Conservation (phyloP, 2,797 vertebrate species). For the Phalloptychus januarius region DNA sequence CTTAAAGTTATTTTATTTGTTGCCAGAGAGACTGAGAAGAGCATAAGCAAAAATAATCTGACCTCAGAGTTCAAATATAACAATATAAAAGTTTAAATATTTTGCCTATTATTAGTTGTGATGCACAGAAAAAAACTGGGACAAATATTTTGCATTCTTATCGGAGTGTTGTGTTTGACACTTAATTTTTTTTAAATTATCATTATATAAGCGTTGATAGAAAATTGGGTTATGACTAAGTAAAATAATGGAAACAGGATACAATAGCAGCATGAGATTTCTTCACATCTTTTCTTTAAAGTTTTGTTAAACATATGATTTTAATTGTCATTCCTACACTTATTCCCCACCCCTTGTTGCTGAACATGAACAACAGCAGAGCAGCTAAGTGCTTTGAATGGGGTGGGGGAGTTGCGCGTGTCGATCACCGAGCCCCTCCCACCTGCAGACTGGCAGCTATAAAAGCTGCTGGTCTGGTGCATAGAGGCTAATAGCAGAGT, state of each 20-base stretch:
- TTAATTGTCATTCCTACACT: conserved; percentile 6
- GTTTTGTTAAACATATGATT: conserved; percentile 3
- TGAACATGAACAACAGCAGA: conserved; percentile 31
- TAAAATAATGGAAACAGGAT: conserved; percentile 21
- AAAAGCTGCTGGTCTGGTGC: conserved; percentile 77
- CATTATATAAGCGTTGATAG: conserved; percentile 4
- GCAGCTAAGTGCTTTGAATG: conserved; percentile 19
- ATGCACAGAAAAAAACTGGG: conserved; percentile 17
- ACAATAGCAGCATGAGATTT: neutral
- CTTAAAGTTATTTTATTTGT: conserved; percentile 49
- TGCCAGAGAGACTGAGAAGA: conserved; percentile 24
- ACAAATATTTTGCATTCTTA: conserved; percentile 12
- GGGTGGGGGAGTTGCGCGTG: conserved; percentile 51
- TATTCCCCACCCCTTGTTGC: conserved; percentile 19
- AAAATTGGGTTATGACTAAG: neutral
- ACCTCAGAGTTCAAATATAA: conserved; percentile 27
- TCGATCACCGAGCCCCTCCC: conserved; percentile 77
- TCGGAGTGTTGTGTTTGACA: conserved; percentile 6
- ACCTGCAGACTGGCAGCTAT: conserved; percentile 48
- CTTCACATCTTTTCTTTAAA: neutral
- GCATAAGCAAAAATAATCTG: conserved; percentile 17
- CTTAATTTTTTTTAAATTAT: conserved; percentile 9
- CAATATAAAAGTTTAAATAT: conserved; percentile 27
- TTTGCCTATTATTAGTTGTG: conserved; percentile 26
- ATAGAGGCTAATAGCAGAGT: conserved; percentile 81